phyloP scores from a whole-genome alignment of 2,888 invertebrate species.

The Clostera curtula region DNA sequence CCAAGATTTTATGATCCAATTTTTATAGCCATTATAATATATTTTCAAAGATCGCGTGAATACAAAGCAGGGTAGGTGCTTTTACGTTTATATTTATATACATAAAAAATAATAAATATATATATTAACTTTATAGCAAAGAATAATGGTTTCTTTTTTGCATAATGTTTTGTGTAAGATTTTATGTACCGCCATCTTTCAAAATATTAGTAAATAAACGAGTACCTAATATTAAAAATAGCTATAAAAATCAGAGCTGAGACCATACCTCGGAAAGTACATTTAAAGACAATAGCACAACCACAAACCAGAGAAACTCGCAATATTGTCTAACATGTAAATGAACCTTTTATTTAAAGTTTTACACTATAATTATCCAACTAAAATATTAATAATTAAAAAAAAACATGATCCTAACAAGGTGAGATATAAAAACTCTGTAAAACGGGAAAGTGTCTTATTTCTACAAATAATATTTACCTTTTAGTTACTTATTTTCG shows the following conservation, averaged over 20 bases:
- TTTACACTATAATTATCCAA: conserved; percentile 62
- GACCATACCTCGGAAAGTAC: conserved; percentile 21
- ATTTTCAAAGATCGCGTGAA: too few species aligned
- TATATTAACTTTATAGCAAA: too few species aligned
- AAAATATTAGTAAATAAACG: too few species aligned
- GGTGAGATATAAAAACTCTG: conserved; percentile 33
- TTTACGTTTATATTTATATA: too few species aligned
- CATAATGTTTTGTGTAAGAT: too few species aligned
- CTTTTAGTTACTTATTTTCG: conserved; percentile 13
- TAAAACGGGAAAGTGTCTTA: conserved; percentile 30
- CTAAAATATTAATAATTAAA: conserved; percentile 48
- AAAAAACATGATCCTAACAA: conserved; percentile 49
- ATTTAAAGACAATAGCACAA: conserved; percentile 59
- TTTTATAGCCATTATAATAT: conserved; percentile 7
- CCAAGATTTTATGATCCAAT: conserved; percentile 15
- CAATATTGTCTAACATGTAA: conserved; percentile 60
- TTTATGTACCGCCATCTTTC: too few species aligned
- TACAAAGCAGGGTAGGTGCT: too few species aligned
- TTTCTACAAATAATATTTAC: conserved; percentile 21
- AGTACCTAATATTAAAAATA: conserved; percentile 2
- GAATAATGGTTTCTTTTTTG: too few species aligned
- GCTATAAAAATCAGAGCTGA: conserved; percentile 19
- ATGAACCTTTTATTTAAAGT: conserved; percentile 63
- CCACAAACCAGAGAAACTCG: conserved; percentile 65
- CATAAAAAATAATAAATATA: too few species aligned